phyloP scores from a whole-genome alignment of 2,113 vertebrate species.

The Bettongia penicillata region DNA sequence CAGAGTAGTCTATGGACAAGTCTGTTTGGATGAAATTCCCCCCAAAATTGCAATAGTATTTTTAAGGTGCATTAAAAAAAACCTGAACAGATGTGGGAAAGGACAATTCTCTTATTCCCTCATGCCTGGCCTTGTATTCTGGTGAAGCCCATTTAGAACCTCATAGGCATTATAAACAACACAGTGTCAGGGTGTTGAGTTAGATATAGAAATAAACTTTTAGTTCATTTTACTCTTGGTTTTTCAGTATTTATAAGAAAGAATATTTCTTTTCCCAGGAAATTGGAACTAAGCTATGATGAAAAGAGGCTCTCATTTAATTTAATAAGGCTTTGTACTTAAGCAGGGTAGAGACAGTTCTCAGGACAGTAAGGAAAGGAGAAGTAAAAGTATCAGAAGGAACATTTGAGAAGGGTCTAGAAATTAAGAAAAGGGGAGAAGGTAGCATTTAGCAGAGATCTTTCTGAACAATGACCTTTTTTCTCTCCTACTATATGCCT shows the following conservation, averaged over 20 bases:
- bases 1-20: neutral
- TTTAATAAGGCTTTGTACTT: too few relatives aligned
- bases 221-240: neutral
- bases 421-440: neutral
- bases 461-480: neutral
- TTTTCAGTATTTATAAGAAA: neutral
- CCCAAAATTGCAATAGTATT: constrained; percentile 4
- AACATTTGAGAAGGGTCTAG: too few relatives aligned
- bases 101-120: accelerated
- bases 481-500: neutral
- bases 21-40: too few relatives aligned
- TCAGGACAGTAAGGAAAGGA: too few relatives aligned
- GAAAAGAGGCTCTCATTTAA: neutral
- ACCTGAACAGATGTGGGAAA: neutral
- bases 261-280: constrained; percentile 20
- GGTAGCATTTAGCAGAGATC: neutral
- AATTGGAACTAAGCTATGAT: neutral
- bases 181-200: neutral
- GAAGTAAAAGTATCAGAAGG: too few relatives aligned
- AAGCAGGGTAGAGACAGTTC: too few relatives aligned
- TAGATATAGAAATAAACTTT: neutral
- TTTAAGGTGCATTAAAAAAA: constrained; percentile 39
- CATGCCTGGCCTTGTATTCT: neutral
- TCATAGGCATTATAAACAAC: neutral
- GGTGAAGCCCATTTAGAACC: neutral